Base-by-base conservation (phyloP, 1,140 invertebrate species). In the Glomeris maerens region DNA sequence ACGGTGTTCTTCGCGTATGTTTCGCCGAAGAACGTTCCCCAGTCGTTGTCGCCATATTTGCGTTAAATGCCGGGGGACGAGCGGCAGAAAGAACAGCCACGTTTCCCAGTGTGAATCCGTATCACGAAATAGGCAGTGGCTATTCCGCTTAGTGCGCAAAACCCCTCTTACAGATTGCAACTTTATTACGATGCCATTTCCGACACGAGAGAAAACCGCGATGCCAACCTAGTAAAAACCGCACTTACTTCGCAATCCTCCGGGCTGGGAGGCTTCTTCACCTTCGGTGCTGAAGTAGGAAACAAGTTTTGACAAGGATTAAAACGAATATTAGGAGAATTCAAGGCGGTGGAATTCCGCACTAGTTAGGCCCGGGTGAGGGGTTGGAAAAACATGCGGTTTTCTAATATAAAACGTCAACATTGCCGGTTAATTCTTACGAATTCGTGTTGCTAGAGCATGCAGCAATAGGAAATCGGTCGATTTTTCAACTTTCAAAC, bases 221-320 rank as follows among this genome's bases (percentile, higher is more conserved):
- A 44, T 7, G 20, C 10, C 7, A 44, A 7, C 10, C 20, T 20
- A 44, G 41, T 44, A 44, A 44, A 7, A 10, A 44, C 5, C 41
- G 17, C 17, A 44, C 28, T 47, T 17, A 52, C 55, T 27, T 55
- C 52, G 29, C 49, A 49, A 36, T 55, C 50, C 27, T 53, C 55
- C 29, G 45, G 26, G 36, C 40, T 22, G 10, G 45, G 31, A 21
- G 47, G 41, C 52, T 57, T 57, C 23, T 50, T 55, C 17, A 51
- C 31, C 49, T 48, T 50, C 22, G 55, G 55, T 40, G 55, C 55
- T 57, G 47, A 38, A 52, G 54, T 10, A 29, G 21, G 52, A 56
- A 29, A 27, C 4, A 17, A 21, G 25, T 4, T 21, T 21, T 49
- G 27, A 4, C 10, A 48, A 49, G 26, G 36, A 17, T 10, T 44